These are phyloP conservation scores for Rhineura floridana DNA, from an alignment of 2,113 vertebrate species.

Conservation along the genomic window DNA sequence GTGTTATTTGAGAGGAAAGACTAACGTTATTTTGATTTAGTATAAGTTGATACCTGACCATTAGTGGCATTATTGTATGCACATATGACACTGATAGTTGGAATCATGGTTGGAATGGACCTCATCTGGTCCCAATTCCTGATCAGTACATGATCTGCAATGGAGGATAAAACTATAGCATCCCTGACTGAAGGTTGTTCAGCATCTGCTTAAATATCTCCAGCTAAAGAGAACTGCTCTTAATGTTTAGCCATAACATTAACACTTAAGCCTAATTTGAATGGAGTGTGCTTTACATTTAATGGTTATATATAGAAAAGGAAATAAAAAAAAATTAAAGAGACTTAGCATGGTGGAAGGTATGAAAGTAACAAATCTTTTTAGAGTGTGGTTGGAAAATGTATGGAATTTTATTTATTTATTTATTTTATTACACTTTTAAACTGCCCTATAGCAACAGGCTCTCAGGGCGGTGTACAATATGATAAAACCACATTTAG, in stretches of 20 bases:
- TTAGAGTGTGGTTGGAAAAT: rapidly evolving
- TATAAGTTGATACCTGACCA: not conserved
- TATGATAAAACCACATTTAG: too few relatives aligned
- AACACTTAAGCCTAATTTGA: not conserved
- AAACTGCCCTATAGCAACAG: too few relatives aligned
- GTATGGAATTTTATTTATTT: too few relatives aligned
- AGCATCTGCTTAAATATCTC: too few relatives aligned
- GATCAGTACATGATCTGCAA: too few relatives aligned
- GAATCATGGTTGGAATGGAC: too few relatives aligned
- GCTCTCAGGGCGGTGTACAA: too few relatives aligned
- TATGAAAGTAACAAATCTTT: not conserved
- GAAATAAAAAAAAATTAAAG: not conserved
- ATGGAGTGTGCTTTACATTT: not conserved
- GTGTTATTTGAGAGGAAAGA: not conserved
- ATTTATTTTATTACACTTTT: too few relatives aligned
- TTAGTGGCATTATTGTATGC: not conserved
- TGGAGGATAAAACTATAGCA: too few relatives aligned
- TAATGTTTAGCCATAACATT: not conserved
- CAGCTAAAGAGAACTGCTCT: not conserved
- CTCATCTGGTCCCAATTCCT: too few relatives aligned
- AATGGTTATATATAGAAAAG: not conserved
- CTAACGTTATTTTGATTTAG: not conserved
- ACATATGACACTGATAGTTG: too few relatives aligned
- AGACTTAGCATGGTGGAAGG: not conserved
- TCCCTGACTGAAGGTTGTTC: too few relatives aligned